Evolutionary conservation across 1,140 invertebrate genomes (phyloP), one percentile per base, ranked within the genome.

Genomic region (Pachypeltis micranthus): DNA sequence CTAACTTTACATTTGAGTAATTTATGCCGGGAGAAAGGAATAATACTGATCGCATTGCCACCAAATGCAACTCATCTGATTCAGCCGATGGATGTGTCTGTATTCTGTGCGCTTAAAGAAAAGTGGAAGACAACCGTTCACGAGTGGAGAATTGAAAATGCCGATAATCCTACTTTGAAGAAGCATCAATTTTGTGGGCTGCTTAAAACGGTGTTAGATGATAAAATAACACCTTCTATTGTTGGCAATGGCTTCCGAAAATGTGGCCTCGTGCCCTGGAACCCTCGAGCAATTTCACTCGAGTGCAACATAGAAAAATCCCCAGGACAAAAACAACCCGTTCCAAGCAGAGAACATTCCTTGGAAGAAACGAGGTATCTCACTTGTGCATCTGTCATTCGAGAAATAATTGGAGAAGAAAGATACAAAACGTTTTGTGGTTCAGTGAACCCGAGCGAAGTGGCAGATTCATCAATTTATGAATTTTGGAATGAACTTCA

Each of bases 51-150:
- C n/a, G 68, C 71, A 3, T 63, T 78, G 10, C 71, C 69, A 39
- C 74, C 74, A n/a, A 78, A 78, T 68, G 66, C 72, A 2, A 77
- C 74, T 1, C 75, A 77, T 63, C 69, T 77, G n/a, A 44, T 76
- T 1, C 75, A 77, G 67, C 75, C 75, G 14, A 57, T 71, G 34
- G 75, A 76, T 68, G 72, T 77, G 1, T 61, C 68, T 0, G 69
- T 73, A 31, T 76, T 77, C 67, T 44, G 65, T 0, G 64, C 73
- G 25, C 59, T 74, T 3, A 76, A 76, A 69, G 60, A 44, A 27
- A 59, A 57, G 7, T 76, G 75, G 74, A 72, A 68, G 63, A 68
- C 73, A 58, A 62, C 63, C 1, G 70, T 73, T 24, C 21, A 61
- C 26, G 21, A 60, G n/a, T 67, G 67, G 25, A 64, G 63, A 59